These are phyloP conservation scores for Otolemur crassicaudatus DNA, from an alignment of 2,797 vertebrate genomes.

Conservation along the genomic window DNA sequence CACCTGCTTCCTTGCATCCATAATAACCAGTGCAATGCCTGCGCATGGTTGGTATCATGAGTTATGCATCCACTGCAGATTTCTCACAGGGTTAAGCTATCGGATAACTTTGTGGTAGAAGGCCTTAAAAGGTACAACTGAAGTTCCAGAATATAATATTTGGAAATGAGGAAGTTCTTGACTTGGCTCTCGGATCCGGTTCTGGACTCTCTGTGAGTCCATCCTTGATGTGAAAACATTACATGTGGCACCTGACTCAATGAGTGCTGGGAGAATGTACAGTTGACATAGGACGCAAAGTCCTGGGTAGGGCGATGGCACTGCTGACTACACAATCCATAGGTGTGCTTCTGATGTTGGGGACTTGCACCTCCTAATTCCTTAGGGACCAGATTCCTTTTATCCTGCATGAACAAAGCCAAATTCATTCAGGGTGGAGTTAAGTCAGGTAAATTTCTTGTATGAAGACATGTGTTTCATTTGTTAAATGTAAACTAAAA, in stretches of 20 bases:
- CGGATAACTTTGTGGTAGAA: not conserved
- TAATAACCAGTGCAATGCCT: not conserved
- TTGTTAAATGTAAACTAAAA: not conserved
- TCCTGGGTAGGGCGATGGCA: not conserved
- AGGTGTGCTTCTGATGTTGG: accelerated
- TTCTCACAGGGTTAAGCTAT: not conserved
- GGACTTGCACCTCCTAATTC: accelerated
- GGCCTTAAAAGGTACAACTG: not conserved
- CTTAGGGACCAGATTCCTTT: too few species aligned
- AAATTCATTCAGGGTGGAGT: not conserved
- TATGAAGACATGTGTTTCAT: not conserved
- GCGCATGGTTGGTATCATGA: not conserved
- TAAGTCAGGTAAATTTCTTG: not conserved
- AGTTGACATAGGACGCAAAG: accelerated
- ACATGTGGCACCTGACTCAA: not conserved
- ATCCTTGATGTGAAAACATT: not conserved
- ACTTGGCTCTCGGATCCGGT: not conserved
- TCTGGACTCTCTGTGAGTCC: not conserved
- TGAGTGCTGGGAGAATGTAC: accelerated
- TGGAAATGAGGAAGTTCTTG: not conserved
- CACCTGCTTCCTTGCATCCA: not conserved
- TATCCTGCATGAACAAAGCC: not conserved
- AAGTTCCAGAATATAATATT: not conserved
- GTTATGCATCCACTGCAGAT: not conserved
- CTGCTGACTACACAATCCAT: accelerated